Percentiles rank a stretch among this genome's conserved stretches.
phyloP scores from a whole-genome alignment of 37 sponge, comb jelly and placozoan species.

The Theonella swinhoei region DNA sequence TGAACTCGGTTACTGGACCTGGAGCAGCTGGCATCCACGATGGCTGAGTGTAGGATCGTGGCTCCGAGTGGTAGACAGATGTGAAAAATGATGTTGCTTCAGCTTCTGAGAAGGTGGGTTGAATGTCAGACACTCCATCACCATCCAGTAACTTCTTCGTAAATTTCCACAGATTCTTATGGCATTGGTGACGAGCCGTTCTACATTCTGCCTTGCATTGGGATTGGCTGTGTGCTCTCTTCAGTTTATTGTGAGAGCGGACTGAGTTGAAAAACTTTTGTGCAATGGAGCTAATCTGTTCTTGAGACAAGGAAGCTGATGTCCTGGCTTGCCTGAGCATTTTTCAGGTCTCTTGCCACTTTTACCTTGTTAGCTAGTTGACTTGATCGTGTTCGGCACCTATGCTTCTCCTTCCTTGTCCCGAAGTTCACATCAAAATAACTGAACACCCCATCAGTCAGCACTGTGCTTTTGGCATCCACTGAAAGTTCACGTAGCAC shows the following conservation, averaged over 20 bases:
- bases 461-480: background rate
- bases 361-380: no score
- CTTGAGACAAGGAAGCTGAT: background rate
- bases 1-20: background rate
- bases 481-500: background rate
- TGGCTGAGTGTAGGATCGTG: background rate
- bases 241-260: background rate
- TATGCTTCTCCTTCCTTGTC: background rate
- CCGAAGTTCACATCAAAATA: background rate
- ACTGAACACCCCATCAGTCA: background rate
- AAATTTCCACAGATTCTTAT: constrained; percentile 9
- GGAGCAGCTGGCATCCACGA: background rate
- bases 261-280: background rate
- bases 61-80: background rate
- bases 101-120: constrained; percentile 3
- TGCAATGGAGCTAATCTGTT: background rate
- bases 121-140: background rate
- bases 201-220: no score
- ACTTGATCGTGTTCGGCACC: no score
- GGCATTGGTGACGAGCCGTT: background rate
- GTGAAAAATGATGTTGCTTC: background rate
- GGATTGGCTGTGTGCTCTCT: background rate
- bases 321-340: background rate
- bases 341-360: background rate
- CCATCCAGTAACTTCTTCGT: background rate